Evolutionary conservation across 2,888 invertebrate species (phyloP), one percentile per base, ranked within the genome.

Genomic region (Pristionchus entomophagus): DNA sequence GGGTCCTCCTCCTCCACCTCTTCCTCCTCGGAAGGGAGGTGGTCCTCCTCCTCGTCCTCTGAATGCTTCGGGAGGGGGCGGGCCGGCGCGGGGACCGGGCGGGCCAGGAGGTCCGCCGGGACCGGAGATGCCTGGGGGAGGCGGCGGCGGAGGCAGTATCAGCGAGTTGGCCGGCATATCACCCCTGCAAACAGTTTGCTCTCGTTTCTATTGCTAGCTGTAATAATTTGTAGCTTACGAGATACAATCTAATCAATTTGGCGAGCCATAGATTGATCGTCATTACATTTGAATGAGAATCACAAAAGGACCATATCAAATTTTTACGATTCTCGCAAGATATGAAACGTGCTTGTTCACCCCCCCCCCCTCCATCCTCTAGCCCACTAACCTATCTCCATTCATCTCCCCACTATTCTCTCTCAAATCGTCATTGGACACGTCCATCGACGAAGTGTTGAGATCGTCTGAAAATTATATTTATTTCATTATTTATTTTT

Each of bases 111-210:
- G n/a, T n/a, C n/a, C n/a, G n/a, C n/a, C n/a, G 5, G 22, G 41
- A 3, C 73, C 73, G 41, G 73, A 41, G 41, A 41, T 73, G 22
- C 41, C 41, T 19, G 22, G 8, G 12, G 65, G 73, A 4, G 69
- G 69, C n/a, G 73, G 73, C 4, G 73, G 73, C 4, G 73, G 73
- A 45, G 73, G 73, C 38, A 73, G 22, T n/a, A 73, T 22, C 45
- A 73, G 41, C 45, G 73, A 10, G n/a, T 12, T 73, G 45, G n/a
- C n/a, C 49, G 49, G 49, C n/a, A n/a, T n/a, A n/a, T n/a, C n/a
- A n/a, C n/a, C n/a, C n/a, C n/a, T n/a, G n/a, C n/a, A n/a, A n/a
- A n/a, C n/a, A n/a, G n/a, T n/a, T n/a, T n/a, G n/a, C n/a, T n/a
- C n/a, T n/a, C n/a, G n/a, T n/a, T n/a, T n/a, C n/a, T n/a, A n/a